Evolutionary conservation across 2,888 invertebrate genomes (phyloP).

Genomic region (Acleris cristana): DNA sequence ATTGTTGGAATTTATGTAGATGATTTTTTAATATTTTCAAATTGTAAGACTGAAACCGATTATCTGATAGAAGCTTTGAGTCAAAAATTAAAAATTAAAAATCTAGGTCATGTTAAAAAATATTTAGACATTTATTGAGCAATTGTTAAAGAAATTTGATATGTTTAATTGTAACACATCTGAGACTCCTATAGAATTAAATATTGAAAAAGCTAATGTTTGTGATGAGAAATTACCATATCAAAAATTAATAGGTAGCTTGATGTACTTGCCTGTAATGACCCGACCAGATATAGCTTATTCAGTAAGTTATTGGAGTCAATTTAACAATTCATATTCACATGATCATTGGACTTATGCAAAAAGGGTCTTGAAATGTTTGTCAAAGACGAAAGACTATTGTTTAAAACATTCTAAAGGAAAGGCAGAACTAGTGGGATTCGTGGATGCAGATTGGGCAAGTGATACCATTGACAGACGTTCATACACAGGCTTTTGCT

Average conservation of each 20-base stretch:
- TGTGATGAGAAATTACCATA: neutral
- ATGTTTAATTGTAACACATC: neutral
- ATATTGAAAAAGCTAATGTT: neutral
- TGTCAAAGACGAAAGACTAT: neutral
- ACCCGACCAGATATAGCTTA: neutral
- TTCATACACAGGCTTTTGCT: conserved; percentile 54
- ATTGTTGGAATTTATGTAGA: conserved; percentile 18
- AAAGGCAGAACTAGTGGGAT: neutral
- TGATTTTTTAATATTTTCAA: conserved; percentile 6
- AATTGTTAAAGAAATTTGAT: neutral
- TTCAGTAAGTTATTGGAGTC: neutral
- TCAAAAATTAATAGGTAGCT: neutral
- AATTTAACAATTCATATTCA: neutral
- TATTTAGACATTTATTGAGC: conserved; percentile 4
- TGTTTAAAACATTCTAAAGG: neutral
- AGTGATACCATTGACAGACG: conserved; percentile 51
- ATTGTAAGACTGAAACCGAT: neutral
- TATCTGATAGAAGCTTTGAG: neutral
- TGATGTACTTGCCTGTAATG: conserved; percentile 1
- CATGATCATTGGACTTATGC: neutral
- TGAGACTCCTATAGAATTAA: neutral
- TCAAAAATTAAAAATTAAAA: neutral
- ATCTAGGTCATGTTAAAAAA: conserved; percentile 1
- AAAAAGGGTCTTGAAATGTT: neutral
- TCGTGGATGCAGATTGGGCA: conserved; percentile 41